Conservation (phyloP, 2,888 invertebrate species). For the Drosophila meridionalis region DNA sequence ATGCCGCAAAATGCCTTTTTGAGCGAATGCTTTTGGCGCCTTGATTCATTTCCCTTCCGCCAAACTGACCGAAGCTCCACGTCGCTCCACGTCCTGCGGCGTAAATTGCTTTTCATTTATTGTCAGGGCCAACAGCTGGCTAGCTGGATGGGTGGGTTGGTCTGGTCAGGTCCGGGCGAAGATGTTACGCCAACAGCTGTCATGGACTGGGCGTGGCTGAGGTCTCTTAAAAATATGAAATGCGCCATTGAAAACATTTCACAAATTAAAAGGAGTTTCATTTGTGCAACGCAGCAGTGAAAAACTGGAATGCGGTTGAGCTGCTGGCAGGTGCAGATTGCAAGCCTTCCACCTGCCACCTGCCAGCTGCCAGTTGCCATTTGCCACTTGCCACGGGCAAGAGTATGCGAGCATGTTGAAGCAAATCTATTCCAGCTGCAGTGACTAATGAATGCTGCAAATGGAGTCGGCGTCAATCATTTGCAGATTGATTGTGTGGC, state of each 20-base stretch:
- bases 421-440: constrained; percentile 1
- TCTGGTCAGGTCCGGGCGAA: not conserved
- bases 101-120: constrained; percentile 77
- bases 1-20: constrained; percentile 52
- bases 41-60: constrained; percentile 52
- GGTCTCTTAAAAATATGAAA: constrained; percentile 56
- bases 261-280: constrained; percentile 72
- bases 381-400: not conserved
- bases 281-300: constrained; percentile 36
- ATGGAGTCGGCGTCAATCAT: constrained; percentile 2
- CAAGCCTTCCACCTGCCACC: constrained; percentile 5
- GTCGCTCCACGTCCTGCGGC: constrained; percentile 40
- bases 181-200: constrained; percentile 66
- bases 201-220: constrained; percentile 41
- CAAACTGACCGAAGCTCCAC: constrained; percentile 8
- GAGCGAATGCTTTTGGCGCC: constrained; percentile 53
- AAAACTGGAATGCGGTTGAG: constrained; percentile 48
- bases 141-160: too few species aligned
- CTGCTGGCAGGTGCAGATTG: constrained; percentile 15
- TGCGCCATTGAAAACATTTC: constrained; percentile 65
- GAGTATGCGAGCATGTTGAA: constrained; percentile 1
- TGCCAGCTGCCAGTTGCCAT: constrained; percentile 11
- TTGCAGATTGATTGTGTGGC: constrained; percentile 5
- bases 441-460: constrained; percentile 7
- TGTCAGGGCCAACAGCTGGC: constrained; percentile 29